Conservation (phyloP, 2,113 vertebrate species). For the Engraulis encrasicolus region DNA sequence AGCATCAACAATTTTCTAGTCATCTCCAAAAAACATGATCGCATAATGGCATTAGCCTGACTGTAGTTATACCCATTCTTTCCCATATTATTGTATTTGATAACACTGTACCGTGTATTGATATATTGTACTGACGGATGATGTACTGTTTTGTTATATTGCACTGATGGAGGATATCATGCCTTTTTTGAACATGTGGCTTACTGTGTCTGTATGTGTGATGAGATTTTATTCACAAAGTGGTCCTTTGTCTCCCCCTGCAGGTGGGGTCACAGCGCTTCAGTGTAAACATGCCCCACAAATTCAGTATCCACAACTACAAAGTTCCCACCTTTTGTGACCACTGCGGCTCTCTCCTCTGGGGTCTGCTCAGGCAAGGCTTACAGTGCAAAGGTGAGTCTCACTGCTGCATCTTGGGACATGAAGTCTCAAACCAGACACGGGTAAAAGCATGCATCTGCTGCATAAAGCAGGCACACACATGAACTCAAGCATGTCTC, state of each 20-base stretch:
- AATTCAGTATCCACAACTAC: slow-evolving; percentile 96
- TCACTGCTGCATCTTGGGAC: not conserved
- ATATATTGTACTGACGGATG: too few species aligned
- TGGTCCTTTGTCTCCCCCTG: slow-evolving; percentile 59
- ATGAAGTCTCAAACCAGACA: slow-evolving; percentile 23
- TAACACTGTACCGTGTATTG: too few species aligned
- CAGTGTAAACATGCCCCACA: slow-evolving; percentile 97
- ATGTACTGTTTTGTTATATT: too few species aligned
- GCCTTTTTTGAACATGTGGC: not conserved
- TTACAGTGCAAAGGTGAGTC: slow-evolving; percentile 94
- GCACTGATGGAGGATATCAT: too few species aligned
- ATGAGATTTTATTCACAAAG: slow-evolving; percentile 37
- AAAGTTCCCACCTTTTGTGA: slow-evolving; percentile 97
- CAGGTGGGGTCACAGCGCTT: slow-evolving; percentile 93
- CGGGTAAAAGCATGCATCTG: too few species aligned
- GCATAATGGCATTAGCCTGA: too few species aligned
- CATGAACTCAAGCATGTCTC: too few species aligned
- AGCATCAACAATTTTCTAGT: too few species aligned
- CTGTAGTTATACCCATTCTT: too few species aligned
- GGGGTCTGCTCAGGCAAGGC: slow-evolving; percentile 93
- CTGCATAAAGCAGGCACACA: not conserved
- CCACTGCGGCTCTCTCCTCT: slow-evolving; percentile 94
- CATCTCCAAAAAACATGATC: too few species aligned
- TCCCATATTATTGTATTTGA: too few species aligned
- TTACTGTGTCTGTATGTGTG: not conserved